Evolutionary conservation across 2,888 invertebrate genomes (phyloP), one percentile per base, ranked within the genome.

Genomic region (Apamea sordens): DNA sequence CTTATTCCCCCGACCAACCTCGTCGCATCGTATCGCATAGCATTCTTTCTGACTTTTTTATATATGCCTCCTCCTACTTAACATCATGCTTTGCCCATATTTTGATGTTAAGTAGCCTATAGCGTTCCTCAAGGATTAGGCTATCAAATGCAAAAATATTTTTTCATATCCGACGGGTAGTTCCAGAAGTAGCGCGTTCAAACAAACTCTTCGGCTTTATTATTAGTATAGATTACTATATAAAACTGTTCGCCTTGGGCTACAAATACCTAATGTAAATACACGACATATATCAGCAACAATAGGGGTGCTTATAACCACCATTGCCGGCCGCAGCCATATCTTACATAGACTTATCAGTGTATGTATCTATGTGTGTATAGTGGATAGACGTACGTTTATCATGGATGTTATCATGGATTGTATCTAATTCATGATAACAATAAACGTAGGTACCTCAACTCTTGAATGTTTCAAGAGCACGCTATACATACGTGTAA

Each of bases 381-480:
- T 41, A 41, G 41, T 41, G 41, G 7, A 41, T 41, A 7, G 41
- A 41, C 41, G 7, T 7, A 41, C 41, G 41, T 41, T 41, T 41
- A 41, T 41, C 41, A 41, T 41, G 41, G 7, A 41, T 41, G 41
- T 41, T 41, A 41, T 41, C 41, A 41, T 41, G 41, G 41, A 41
- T 41, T 41, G 4, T 41, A 41, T 41, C 41, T 56, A 24, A 50
- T 50, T 18, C 50, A 18, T 50, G 11, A 79, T 84, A 78, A 74
- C 86, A 61, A 44, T 73, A 74, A 78, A 83, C 82, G 86, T 75
- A 89, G 78, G 77, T 21, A 53, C 3, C 53, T 53, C 6, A 10
- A 59, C n/a, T n/a, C 64, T 82, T 85, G 13, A 44, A 70, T 65
- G 70, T 84, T 84, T 88, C 80, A 88, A 87, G 82, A 85, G 85